phyloP scores from a whole-genome alignment of 1,140 invertebrate species.

The Drosophila melanica region DNA sequence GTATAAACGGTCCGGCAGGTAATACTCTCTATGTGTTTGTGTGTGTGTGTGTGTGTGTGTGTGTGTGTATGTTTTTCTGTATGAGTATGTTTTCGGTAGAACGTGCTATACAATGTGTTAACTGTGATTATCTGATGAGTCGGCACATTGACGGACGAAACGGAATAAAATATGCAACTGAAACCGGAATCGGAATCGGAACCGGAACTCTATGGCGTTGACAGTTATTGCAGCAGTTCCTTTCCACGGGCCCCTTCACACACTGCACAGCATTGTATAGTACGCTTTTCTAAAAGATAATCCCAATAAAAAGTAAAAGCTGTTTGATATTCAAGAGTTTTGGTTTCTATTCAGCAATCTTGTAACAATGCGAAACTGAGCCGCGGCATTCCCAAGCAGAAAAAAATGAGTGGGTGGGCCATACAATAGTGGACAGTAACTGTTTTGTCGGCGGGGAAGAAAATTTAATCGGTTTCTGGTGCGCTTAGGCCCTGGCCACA shows the following conservation, averaged over 20 bases:
- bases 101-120: conserved; percentile 37
- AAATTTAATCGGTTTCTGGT: conserved; percentile 35
- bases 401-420: conserved; percentile 44
- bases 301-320: conserved; percentile 1
- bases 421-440: conserved; percentile 15
- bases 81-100: conserved; percentile 10
- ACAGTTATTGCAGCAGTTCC: conserved; percentile 8
- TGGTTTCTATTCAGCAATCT: conserved; percentile 8
- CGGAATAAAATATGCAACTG: conserved; percentile 24
- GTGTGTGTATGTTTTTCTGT: conserved; percentile 5
- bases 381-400: conserved; percentile 72
- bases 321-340: conserved; percentile 2
- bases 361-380: conserved; percentile 25
- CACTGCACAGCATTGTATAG: conserved; percentile 26
- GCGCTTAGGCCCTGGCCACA: conserved; percentile 8
- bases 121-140: not conserved
- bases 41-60: conserved; percentile 3
- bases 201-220: conserved; percentile 14
- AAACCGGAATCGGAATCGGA: conserved; percentile 12
- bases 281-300: conserved; percentile 17
- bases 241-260: conserved; percentile 8
- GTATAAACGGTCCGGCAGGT: conserved; percentile 36
- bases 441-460: not conserved
- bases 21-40: conserved; percentile 8
- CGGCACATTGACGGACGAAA: conserved; percentile 21